Conservation (phyloP, 2,113 vertebrate species). For the Chamaetylas fuelleborni region DNA sequence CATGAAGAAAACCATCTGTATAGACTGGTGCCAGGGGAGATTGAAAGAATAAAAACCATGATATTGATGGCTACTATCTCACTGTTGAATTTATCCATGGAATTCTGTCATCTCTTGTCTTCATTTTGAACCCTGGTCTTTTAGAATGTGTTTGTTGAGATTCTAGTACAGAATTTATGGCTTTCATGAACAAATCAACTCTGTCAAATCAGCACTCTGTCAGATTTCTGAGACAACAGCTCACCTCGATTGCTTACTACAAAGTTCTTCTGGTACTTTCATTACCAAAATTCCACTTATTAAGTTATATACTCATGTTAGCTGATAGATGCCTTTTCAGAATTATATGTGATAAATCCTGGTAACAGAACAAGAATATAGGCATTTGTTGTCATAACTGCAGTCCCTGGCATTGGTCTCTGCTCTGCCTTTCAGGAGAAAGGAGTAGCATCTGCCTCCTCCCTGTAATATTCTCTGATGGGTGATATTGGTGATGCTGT, state of each 20-base stretch:
- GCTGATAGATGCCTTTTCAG: neutral
- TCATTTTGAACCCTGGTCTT: neutral
- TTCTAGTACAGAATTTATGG: neutral
- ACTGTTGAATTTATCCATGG: neutral
- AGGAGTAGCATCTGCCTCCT: neutral
- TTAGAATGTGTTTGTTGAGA: neutral
- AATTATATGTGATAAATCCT: neutral
- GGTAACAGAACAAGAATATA: neutral
- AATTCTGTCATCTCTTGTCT: neutral
- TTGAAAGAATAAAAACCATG: neutral
- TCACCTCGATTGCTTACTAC: neutral
- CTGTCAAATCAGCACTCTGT: neutral
- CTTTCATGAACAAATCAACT: neutral
- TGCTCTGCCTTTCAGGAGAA: neutral
- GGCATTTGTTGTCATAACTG: neutral
- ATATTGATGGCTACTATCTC: neutral
- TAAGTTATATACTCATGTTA: neutral
- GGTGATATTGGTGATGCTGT: neutral
- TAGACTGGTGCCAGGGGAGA: neutral
- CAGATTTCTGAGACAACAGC: neutral
- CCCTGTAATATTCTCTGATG: neutral
- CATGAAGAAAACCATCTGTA: neutral
- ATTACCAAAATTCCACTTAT: neutral
- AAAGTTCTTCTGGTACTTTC: neutral
- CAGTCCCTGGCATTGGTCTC: neutral